These are phyloP conservation scores for Bombus affinis DNA, from an alignment of 1,140 invertebrate genomes.

Conservation along the genomic window DNA sequence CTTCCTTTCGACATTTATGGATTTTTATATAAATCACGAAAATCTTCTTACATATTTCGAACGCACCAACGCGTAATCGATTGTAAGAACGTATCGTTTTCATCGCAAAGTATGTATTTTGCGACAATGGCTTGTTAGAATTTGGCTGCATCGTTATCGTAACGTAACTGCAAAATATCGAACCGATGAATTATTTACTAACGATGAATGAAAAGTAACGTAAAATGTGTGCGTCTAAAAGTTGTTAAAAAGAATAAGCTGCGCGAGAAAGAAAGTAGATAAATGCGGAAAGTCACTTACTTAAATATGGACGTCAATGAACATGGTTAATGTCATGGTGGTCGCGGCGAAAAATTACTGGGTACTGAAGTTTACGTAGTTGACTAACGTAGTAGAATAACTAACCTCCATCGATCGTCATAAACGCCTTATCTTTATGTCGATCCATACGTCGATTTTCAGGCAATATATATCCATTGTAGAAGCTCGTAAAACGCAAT, in stretches of 20 bases:
- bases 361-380: too few species aligned
- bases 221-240: not conserved
- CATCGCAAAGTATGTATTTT: not conserved
- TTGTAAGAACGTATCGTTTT: not conserved
- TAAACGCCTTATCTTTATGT: too few species aligned
- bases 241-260: too few species aligned
- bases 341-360: too few species aligned
- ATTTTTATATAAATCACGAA: too few species aligned
- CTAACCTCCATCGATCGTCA: too few species aligned
- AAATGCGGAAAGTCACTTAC: not conserved
- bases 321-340: too few species aligned
- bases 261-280: not conserved
- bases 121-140: not conserved
- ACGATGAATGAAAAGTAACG: not conserved
- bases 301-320: too few species aligned
- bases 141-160: not conserved
- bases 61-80: not conserved
- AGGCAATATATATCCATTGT: not conserved
- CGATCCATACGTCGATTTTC: not conserved
- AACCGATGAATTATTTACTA: too few species aligned
- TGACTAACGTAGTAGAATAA: too few species aligned
- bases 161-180: not conserved
- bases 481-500: not conserved
- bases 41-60: not conserved
- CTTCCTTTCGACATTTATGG: too few species aligned